Evolutionary conservation across 2,113 vertebrate species (phyloP), one percentile per base, ranked within the genome.

Genomic region (Clarias macrocephalus): DNA sequence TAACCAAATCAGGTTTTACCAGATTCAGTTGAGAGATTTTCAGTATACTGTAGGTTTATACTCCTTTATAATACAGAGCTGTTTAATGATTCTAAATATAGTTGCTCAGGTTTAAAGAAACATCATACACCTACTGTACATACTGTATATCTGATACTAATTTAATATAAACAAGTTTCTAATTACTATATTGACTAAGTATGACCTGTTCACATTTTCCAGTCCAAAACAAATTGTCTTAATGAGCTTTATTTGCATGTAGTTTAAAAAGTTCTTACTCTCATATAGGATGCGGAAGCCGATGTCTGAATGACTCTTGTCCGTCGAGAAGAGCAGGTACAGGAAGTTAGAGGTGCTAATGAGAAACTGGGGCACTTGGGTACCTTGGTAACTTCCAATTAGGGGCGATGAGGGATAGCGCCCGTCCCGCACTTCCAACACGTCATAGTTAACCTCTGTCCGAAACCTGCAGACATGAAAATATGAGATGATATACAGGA

Each of bases 341-440:
- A 99, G 94, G 92, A 96, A 98, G 95, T 96, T 99, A 93, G 98
- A 98, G 93, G 98, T 99, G 94, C 98, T 99, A 93, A 99, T 99
- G 90, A 99, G 97, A 93, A 99, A 99, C 96, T 99, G 98, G 5
- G 98, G 98, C 57, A 99, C 98, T 92, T 99, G 98, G 52, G 98
- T 99, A 48, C 98, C 98, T 1, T 99, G 98, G 81, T 99, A 99
- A 87, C 97, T 96, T 3, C 98, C 98, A 42, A 99, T 98, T 73
- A 99, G 88, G 0, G 97, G 95, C 0, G 98, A 98, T 0, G 98
- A 99, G 52, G 98, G 97, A 83, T 96, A 99, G 18, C 96, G 95
- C 15, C 98, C 98, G 0, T 99, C 98, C 2, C 97, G 94, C 66
- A 99, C 97, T 90, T 99, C 98, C 85, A 99, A 93, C 0, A 98